Evolutionary conservation across 2,888 invertebrate species (phyloP).

Genomic region (Nemotelus nigrinus): DNA sequence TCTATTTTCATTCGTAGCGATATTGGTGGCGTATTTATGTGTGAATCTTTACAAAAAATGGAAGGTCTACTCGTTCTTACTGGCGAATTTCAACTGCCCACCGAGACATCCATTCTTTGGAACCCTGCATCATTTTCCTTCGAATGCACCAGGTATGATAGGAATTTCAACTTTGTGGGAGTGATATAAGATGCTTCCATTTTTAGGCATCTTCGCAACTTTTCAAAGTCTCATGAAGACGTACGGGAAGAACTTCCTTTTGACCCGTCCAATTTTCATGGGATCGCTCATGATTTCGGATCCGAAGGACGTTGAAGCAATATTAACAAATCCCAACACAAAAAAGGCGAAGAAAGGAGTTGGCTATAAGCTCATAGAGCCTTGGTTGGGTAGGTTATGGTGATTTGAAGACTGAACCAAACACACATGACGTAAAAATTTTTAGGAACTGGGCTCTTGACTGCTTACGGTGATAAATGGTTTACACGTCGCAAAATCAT

Average conservation of each 20-base stretch:
- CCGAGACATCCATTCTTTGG: constrained; percentile 25
- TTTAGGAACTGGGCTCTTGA: constrained; percentile 39
- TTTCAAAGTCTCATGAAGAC: neutral
- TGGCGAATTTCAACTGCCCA: constrained; percentile 10
- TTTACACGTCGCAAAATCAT: constrained; percentile 63
- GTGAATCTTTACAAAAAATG: constrained; percentile 10
- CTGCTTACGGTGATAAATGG: constrained; percentile 62
- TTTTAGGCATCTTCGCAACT: constrained; percentile 25
- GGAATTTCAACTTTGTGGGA: neutral
- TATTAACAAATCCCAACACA: constrained; percentile 34
- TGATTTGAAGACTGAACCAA: neutral
- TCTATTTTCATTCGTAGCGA: neutral
- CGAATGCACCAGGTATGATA: constrained; percentile 13
- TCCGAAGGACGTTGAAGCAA: constrained; percentile 30
- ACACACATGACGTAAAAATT: neutral
- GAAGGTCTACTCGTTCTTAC: constrained; percentile 4
- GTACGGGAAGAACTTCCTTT: constrained; percentile 35
- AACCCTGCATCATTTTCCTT: neutral
- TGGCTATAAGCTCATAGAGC: constrained; percentile 12
- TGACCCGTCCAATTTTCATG: constrained; percentile 11
- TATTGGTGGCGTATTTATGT: neutral
- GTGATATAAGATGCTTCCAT: neutral
- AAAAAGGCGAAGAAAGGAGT: constrained; percentile 34
- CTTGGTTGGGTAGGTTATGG: constrained; percentile 36
- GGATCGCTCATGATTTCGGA: constrained; percentile 10